Evolutionary conservation across 2,888 invertebrate genomes (phyloP).

Genomic region (Phragmatobia fuliginosa): DNA sequence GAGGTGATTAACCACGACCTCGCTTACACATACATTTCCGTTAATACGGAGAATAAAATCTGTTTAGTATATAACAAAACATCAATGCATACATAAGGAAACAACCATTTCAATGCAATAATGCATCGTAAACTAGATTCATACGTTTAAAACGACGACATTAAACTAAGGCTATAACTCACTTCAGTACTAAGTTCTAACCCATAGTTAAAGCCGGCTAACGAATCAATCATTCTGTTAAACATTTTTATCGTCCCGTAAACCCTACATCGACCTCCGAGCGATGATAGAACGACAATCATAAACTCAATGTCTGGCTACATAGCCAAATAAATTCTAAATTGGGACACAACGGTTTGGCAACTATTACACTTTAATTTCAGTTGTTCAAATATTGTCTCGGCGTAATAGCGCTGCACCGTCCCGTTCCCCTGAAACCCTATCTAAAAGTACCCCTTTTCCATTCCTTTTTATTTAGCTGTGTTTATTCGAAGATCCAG

Average conservation of each 20-base stretch:
- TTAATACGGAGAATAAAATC: neutral
- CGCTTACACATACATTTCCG: neutral
- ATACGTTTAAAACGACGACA: conserved; percentile 23
- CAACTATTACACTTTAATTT: conserved; percentile 84
- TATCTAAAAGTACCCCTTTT: conserved; percentile 61
- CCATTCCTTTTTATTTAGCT: conserved; percentile 59
- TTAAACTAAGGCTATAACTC: conserved; percentile 39
- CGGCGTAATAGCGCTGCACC: conserved; percentile 80
- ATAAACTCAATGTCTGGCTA: conserved; percentile 71
- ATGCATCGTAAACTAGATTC: conserved; percentile 12
- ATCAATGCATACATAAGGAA: neutral
- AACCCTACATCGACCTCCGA: conserved; percentile 55
- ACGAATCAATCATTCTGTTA: conserved; percentile 49
- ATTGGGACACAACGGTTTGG: conserved; percentile 83
- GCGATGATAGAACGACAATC: conserved; percentile 63
- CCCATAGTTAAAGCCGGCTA: conserved; percentile 36
- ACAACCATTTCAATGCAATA: conserved; percentile 8
- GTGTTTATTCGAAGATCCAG: conserved; percentile 56
- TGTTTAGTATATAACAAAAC: neutral
- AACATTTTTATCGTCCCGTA: conserved; percentile 57
- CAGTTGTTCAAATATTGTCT: conserved; percentile 86
- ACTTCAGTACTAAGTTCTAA: conserved; percentile 31
- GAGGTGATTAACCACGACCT: neutral
- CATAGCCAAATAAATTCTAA: conserved; percentile 83
- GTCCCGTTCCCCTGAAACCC: conserved; percentile 72